A percentile compares a stretch with the other conserved stretches of the same genome.
Conservation (phyloP, 2,888 invertebrate genomes). For the Drosophila percnosoma region DNA sequence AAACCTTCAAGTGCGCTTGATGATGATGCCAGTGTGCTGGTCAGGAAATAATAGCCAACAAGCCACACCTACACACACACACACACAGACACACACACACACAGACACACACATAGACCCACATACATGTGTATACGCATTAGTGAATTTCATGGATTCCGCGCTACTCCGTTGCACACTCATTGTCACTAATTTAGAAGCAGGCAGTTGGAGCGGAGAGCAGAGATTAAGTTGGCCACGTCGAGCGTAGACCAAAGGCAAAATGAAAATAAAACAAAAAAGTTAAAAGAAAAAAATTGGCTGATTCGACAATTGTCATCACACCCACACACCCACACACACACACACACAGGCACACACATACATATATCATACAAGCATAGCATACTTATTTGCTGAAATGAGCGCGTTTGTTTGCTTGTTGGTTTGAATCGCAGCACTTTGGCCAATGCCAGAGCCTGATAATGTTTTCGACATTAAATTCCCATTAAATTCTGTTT, state of each 20-base stretch:
- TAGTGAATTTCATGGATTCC: conserved; percentile 43
- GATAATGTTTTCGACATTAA: conserved; percentile 75
- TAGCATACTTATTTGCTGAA: conserved; percentile 39
- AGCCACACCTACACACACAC: conserved; percentile 15
- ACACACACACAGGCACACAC: conserved; percentile 1
- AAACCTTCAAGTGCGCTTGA: conserved; percentile 65
- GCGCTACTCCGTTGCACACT: conserved; percentile 22
- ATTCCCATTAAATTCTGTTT: conserved; percentile 75
- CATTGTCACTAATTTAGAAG: conserved; percentile 60
- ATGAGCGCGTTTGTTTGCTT: conserved; percentile 44
- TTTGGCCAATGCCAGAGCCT: conserved; percentile 48
- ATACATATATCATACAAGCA: not conserved
- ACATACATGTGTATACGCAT: conserved; percentile 29
- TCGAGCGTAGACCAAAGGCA: conserved; percentile 10
- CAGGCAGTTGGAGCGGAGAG: conserved; percentile 8
- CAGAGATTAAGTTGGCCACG: conserved; percentile 44
- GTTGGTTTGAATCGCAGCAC: conserved; percentile 35
- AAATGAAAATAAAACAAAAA: not conserved
- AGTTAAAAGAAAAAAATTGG: conserved; percentile 29
- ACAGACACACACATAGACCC: conserved; percentile 6
- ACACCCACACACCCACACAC: conserved; percentile 11
- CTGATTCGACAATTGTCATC: conserved; percentile 62
- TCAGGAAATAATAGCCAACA: conserved; percentile 36
- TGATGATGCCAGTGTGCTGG: conserved; percentile 15
- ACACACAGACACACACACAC: conserved; percentile 6